Conservation (phyloP, 53 echinoderm and acorn worm species). For the Antedon mediterranea region DNA sequence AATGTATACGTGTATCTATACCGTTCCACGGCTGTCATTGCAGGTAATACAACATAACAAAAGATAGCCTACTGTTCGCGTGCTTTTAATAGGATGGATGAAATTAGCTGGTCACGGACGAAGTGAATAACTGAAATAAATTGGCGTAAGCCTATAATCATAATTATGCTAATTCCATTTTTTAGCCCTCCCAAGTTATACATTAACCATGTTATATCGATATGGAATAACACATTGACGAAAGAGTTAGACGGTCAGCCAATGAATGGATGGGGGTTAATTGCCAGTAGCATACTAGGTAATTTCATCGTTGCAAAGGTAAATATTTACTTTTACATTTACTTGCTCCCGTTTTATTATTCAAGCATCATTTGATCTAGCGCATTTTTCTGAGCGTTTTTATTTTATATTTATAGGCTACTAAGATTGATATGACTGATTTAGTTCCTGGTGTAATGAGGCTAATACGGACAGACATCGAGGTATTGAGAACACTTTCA, state of each 20-base stretch:
- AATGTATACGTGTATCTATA: no score
- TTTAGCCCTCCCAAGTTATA: background rate
- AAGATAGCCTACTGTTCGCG: no score
- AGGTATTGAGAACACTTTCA: conserved; percentile 13
- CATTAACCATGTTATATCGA: background rate
- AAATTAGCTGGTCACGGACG: no score
- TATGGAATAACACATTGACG: conserved; percentile 5
- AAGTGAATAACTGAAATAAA: no score
- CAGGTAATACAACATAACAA: no score
- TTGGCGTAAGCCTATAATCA: no score
- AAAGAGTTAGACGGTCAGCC: conserved; percentile 25
- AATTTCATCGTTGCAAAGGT: background rate
- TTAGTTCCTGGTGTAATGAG: conserved; percentile 54
- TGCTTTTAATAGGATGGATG: no score
- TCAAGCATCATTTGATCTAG: no score
- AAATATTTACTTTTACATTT: background rate
- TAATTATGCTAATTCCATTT: background rate
- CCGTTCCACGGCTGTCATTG: no score
- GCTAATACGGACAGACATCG: conserved; percentile 42
- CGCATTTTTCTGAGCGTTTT: no score
- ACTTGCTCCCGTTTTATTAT: no score
- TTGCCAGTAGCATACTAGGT: conserved; percentile 6
- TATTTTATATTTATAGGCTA: background rate
- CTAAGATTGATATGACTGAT: conserved; percentile 23
- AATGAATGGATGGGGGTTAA: conserved; percentile 8